These are phyloP conservation scores for Solea senegalensis DNA, from an alignment of 2,113 vertebrate genomes.

Conservation along the genomic window DNA sequence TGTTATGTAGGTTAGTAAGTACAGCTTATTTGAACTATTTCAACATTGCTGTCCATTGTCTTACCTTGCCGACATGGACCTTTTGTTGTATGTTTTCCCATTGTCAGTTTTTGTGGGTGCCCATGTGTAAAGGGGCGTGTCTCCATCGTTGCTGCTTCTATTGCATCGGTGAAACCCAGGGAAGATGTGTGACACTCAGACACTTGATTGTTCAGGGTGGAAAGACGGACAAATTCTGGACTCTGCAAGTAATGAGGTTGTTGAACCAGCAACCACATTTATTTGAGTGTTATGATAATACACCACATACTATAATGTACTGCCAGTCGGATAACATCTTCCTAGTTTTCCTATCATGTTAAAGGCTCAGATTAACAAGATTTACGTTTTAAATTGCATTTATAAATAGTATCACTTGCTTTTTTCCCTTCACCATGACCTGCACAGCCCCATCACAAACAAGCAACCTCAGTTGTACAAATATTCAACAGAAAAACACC, in stretches of 20 bases:
- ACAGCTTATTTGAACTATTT: too few relatives aligned
- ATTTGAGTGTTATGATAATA: conserved; percentile 13
- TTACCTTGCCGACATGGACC: too few relatives aligned
- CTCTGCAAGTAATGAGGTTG: conserved; percentile 12
- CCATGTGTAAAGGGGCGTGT: too few relatives aligned
- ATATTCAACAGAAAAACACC: conserved; percentile 5
- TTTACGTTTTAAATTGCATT: background rate
- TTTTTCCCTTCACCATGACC: conserved; percentile 1
- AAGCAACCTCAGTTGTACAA: background rate
- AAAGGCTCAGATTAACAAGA: conserved; percentile 32
- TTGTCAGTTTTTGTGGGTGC: too few relatives aligned
- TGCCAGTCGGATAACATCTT: conserved; percentile 11
- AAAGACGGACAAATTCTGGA: conserved; percentile 10
- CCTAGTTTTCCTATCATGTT: conserved; percentile 1
- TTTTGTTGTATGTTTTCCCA: too few relatives aligned
- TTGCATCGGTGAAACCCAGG: too few relatives aligned
- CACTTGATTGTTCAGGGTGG: background rate
- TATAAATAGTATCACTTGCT: conserved; percentile 49
- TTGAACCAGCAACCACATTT: conserved; percentile 21
- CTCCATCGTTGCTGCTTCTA: too few relatives aligned
- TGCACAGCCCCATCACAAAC: conserved; percentile 21
- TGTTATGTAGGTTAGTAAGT: too few relatives aligned
- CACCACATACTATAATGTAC: conserved; percentile 10
- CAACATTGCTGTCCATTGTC: too few relatives aligned
- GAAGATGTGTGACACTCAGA: background rate